Evolutionary conservation across 2,888 invertebrate genomes (phyloP).

Genomic region (Coelogynopora nodosa): DNA sequence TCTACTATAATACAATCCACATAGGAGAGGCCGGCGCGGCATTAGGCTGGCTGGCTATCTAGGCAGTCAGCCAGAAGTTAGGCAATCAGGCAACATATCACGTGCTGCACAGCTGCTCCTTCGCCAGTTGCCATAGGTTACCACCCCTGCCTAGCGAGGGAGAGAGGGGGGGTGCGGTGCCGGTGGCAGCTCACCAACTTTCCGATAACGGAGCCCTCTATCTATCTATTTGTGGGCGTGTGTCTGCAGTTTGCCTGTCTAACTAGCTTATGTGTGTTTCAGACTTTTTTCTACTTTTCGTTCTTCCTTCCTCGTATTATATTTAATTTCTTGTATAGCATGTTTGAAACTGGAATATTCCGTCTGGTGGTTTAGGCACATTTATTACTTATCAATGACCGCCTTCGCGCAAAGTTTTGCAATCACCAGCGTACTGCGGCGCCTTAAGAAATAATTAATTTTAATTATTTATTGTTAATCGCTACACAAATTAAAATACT

Average conservation of each 20-base stretch:
- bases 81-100: background rate
- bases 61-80: no score
- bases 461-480: background rate
- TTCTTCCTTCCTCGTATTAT: background rate
- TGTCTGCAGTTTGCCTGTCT: no score
- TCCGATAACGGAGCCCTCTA: no score
- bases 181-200: background rate
- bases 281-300: background rate
- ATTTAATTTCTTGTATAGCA: background rate
- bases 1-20: no score
- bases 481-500: background rate
- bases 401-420: background rate
- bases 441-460: background rate
- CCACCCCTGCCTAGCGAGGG: background rate
- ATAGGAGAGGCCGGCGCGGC: no score
- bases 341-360: background rate
- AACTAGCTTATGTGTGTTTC: no score
- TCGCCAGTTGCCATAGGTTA: background rate
- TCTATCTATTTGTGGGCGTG: no score
- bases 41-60: no score
- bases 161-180: background rate
- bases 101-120: constrained; percentile 26
- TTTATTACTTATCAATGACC: background rate
- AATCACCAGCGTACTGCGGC: no score
- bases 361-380: background rate